Percentiles rank a stretch among this genome's conserved stretches.
These are phyloP conservation scores for Drosophila infuscata DNA, from an alignment of 2,888 invertebrate genomes.

Conservation along the genomic window DNA sequence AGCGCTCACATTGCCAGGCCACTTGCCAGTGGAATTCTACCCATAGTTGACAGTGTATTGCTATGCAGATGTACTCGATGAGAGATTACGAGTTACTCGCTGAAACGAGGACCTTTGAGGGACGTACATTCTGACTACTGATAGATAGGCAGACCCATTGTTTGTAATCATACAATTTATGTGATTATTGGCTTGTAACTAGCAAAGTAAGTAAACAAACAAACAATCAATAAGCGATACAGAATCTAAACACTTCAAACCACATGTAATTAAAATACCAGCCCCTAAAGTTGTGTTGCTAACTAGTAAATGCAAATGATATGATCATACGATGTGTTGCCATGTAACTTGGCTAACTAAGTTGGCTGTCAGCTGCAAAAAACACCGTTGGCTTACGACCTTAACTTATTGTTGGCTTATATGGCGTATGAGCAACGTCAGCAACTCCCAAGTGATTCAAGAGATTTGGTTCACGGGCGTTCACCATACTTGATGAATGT, in stretches of 20 bases:
- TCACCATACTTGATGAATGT: conserved; percentile 35
- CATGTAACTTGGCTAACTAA: neutral
- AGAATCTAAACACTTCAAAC: conserved; percentile 46
- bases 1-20: conserved; percentile 12
- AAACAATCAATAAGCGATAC: conserved; percentile 12
- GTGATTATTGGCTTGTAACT: conserved; percentile 27
- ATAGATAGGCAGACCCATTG: conserved; percentile 25
- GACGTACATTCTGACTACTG: conserved; percentile 11
- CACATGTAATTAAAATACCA: conserved; percentile 67
- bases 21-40: conserved; percentile 54
- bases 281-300: conserved; percentile 35
- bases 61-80: conserved; percentile 47
- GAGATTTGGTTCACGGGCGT: conserved; percentile 58
- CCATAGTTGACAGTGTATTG: conserved; percentile 12
- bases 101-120: conserved; percentile 11
- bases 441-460: conserved; percentile 2
- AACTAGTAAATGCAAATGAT: conserved; percentile 8
- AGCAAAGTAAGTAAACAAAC: conserved; percentile 27
- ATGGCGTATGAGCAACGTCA: conserved; percentile 21
- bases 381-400: conserved; percentile 2
- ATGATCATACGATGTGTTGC: neutral
- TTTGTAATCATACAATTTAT: conserved; percentile 22
- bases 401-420: conserved; percentile 20
- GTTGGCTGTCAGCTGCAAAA: neutral
- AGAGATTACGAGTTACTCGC: conserved; percentile 8